Evolutionary conservation across 2,113 vertebrate genomes (phyloP).

Genomic region (Rhombomys opimus): DNA sequence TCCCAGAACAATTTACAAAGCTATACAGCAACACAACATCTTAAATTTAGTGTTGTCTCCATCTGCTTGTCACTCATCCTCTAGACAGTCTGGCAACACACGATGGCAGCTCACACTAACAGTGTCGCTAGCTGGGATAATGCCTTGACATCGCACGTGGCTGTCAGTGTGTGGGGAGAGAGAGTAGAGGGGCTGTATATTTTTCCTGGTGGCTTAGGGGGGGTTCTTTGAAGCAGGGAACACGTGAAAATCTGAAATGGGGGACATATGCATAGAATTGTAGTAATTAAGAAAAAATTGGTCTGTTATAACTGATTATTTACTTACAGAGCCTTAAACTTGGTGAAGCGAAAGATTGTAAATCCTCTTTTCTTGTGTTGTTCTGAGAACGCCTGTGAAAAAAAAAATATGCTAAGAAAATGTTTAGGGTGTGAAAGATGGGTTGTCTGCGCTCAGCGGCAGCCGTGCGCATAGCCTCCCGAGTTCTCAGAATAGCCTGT

Average conservation of each 20-base stretch:
- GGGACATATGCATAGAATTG: background rate
- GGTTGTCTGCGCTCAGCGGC: background rate
- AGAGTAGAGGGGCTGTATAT: background rate
- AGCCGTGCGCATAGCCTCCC: background rate
- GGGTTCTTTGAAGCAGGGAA: conserved; percentile 34
- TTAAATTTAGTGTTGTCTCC: conserved; percentile 56
- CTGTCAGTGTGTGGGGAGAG: background rate
- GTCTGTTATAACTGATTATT: background rate
- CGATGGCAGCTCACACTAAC: background rate
- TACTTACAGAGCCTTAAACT: background rate
- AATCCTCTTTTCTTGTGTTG: background rate
- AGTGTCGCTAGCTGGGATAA: background rate
- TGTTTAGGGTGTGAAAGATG: background rate
- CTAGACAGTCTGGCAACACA: conserved; percentile 6
- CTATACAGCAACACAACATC: conserved; percentile 36
- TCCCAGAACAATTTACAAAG: conserved; percentile 67
- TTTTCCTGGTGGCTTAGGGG: background rate
- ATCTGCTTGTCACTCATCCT: conserved; percentile 41
- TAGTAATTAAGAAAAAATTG: conserved; percentile 13
- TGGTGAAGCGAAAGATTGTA: background rate
- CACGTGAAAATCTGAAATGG: conserved; percentile 17
- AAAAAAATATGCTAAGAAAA: background rate
- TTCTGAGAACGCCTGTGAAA: conserved; percentile 4
- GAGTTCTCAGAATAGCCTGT: conserved; percentile 27
- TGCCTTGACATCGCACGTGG: background rate